A percentile compares a stretch with the other conserved stretches of the same genome.
These are phyloP conservation scores for Ceratosolen solmsi DNA, from an alignment of 1,140 invertebrate species.

Conservation along the genomic window DNA sequence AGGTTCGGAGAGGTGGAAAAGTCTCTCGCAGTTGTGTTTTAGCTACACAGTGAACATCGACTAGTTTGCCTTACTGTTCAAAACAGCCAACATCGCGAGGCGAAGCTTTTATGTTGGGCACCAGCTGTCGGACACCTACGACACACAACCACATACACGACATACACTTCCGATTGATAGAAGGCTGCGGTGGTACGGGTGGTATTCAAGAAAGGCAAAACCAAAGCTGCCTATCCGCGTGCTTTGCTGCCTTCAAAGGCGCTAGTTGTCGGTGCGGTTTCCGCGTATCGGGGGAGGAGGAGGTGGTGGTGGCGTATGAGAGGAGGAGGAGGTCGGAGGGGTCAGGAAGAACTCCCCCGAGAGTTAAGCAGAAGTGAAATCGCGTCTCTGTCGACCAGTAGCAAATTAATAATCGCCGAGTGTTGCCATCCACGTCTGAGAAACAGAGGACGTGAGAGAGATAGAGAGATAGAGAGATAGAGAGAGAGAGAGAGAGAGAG, in stretches of 20 bases:
- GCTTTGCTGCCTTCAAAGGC: conserved; percentile 5
- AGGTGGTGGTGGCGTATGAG: background rate
- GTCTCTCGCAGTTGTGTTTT: conserved; percentile 52
- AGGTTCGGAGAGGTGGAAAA: conserved; percentile 55
- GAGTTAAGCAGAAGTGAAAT: conserved; percentile 44
- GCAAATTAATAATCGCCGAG: conserved; percentile 44
- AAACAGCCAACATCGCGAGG: conserved; percentile 56
- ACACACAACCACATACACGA: background rate
- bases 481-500: conserved; percentile 1
- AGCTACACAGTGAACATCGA: conserved; percentile 43
- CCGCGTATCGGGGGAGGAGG: background rate
- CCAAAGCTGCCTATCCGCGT: background rate
- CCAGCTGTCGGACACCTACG: background rate
- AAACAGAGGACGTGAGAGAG: background rate
- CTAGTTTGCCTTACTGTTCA: conserved; percentile 61
- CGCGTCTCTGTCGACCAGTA: background rate
- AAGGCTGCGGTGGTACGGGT: background rate
- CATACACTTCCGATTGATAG: conserved; percentile 2
- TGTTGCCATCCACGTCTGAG: background rate
- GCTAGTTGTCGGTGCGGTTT: conserved; percentile 26
- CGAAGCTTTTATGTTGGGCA: conserved; percentile 46
- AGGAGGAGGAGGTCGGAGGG: background rate
- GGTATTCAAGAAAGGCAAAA: conserved; percentile 4
- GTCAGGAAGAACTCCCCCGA: background rate
- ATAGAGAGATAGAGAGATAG: conserved; percentile 11